Percentiles rank a stretch among this genome's conserved stretches.
Conservation (phyloP, 2,797 vertebrate species). For the Epinephelus coioides region DNA sequence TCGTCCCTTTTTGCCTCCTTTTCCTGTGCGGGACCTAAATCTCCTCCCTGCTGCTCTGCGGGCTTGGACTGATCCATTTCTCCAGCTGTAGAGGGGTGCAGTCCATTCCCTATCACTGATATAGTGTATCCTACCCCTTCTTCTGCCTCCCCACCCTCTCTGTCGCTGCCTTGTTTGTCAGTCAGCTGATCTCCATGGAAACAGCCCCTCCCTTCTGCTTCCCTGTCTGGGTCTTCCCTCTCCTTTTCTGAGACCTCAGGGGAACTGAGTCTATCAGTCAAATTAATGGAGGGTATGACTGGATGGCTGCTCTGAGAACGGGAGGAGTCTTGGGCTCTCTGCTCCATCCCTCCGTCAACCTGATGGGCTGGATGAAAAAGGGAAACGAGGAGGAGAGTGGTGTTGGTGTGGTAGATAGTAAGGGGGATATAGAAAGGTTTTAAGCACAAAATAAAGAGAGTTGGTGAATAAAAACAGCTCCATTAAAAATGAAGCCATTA, state of each 20-base stretch:
- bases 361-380: slow-evolving; percentile 61
- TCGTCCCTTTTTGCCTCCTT: slow-evolving; percentile 61
- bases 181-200: slow-evolving; percentile 72
- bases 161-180: slow-evolving; percentile 43
- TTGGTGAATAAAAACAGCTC: neutral
- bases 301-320: slow-evolving; percentile 59
- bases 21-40: slow-evolving; percentile 62
- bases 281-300: slow-evolving; percentile 73
- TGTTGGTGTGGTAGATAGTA: neutral
- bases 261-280: slow-evolving; percentile 69
- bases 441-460: neutral
- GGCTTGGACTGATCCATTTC: slow-evolving; percentile 74
- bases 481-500: neutral
- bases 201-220: slow-evolving; percentile 60
- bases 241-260: slow-evolving; percentile 63
- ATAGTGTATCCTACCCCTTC: slow-evolving; percentile 55
- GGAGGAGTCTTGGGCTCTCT: slow-evolving; percentile 55
- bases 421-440: neutral
- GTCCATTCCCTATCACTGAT: slow-evolving; percentile 49
- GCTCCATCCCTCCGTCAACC: slow-evolving; percentile 68
- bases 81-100: slow-evolving; percentile 63
- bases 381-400: neutral
- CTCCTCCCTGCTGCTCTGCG: slow-evolving; percentile 77
- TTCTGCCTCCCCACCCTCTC: slow-evolving; percentile 35
- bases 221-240: slow-evolving; percentile 65